Conservation (phyloP, 2,797 vertebrate species). For the Hyperoplus immaculatus region DNA sequence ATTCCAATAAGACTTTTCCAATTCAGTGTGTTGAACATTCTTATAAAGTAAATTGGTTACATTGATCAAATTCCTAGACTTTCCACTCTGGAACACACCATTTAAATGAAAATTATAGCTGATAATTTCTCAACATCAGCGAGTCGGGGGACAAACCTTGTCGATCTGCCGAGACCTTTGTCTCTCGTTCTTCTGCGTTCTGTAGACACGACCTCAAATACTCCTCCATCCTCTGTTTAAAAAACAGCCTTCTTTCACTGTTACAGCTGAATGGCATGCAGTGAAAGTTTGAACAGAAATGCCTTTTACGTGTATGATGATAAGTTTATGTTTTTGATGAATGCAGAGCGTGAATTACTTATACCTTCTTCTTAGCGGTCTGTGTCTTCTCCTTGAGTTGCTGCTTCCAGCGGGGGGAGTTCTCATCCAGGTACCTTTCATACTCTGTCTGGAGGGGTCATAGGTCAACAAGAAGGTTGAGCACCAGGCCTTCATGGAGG, state of each 20-base stretch:
- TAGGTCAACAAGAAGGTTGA: constrained; percentile 33
- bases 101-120: neutral
- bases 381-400: constrained; percentile 72
- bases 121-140: neutral
- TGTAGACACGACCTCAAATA: constrained; percentile 51
- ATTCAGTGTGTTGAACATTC: neutral
- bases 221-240: constrained; percentile 68
- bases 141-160: constrained; percentile 50
- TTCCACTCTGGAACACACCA: neutral
- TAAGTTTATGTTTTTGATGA: neutral
- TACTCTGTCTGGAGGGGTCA: constrained; percentile 79
- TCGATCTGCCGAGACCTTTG: constrained; percentile 19
- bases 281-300: neutral
- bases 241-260: neutral
- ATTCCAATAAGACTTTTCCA: neutral
- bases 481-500: neutral
- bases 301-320: neutral
- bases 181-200: constrained; percentile 43
- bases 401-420: constrained; percentile 71
- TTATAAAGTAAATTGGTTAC: neutral
- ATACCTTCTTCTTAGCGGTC: constrained; percentile 70
- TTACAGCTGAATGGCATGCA: neutral
- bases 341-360: neutral
- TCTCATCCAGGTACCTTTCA: constrained; percentile 78
- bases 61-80: neutral